Evolutionary conservation across 92 coral and sea anemone species (phyloP).

Genomic region (Epizoanthus scotinus): DNA sequence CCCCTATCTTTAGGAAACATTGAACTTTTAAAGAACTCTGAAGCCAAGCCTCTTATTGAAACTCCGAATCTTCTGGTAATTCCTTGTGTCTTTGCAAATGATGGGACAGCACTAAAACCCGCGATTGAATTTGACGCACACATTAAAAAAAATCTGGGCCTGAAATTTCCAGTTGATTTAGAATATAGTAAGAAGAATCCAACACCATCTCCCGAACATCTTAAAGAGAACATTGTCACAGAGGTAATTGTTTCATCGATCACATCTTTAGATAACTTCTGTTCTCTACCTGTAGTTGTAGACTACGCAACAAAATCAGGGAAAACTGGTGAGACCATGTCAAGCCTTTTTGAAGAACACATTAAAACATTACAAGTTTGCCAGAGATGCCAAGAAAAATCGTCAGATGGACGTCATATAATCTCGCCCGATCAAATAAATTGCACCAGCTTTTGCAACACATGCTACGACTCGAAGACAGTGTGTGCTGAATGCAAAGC

Average conservation of each 20-base stretch:
- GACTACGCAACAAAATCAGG: constrained; percentile 49
- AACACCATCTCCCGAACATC: constrained; percentile 45
- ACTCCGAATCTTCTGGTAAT: constrained; percentile 43
- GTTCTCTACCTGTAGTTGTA: constrained; percentile 52
- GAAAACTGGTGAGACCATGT: constrained; percentile 46
- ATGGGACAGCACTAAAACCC: constrained; percentile 55
- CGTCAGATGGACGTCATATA: constrained; percentile 31
- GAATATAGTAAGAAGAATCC: constrained; percentile 36
- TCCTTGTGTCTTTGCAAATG: constrained; percentile 65
- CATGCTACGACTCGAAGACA: constrained; percentile 39
- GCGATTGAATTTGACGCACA: constrained; percentile 58
- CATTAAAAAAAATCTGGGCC: constrained; percentile 43
- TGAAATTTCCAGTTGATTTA: constrained; percentile 42
- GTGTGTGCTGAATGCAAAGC: constrained; percentile 48
- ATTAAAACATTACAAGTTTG: constrained; percentile 43
- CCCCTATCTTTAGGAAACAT: constrained; percentile 45
- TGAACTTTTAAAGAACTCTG: constrained; percentile 49
- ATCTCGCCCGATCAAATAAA: constrained; percentile 8
- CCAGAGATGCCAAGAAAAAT: constrained; percentile 37
- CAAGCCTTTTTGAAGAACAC: constrained; percentile 26
- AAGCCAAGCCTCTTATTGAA: constrained; percentile 55
- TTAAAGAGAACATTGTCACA: constrained; percentile 50
- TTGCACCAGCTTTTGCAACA: constrained; percentile 50
- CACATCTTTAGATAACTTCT: constrained; percentile 51
- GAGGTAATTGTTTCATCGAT: constrained; percentile 64